These are phyloP conservation scores for Drosophila arawakana DNA, from an alignment of 1,140 invertebrate species.

Conservation along the genomic window DNA sequence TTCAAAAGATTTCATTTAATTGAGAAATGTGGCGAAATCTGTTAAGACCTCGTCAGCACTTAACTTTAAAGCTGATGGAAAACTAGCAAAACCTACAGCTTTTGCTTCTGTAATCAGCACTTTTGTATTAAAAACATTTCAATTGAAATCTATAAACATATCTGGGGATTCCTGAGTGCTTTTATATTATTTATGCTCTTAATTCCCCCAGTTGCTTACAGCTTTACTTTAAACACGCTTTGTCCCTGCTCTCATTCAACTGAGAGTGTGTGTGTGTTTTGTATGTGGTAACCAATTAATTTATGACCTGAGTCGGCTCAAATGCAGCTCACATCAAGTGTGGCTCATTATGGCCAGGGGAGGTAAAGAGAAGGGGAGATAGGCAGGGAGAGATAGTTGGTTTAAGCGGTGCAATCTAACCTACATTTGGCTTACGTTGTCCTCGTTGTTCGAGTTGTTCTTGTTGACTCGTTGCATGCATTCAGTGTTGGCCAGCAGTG, in stretches of 20 bases:
- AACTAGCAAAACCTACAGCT: too few species aligned
- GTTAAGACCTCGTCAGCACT: too few species aligned
- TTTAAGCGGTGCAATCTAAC: slow-evolving; percentile 48
- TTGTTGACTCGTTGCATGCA: slow-evolving; percentile 25
- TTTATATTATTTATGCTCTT: not conserved
- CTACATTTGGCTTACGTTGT: slow-evolving; percentile 48
- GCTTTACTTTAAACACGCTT: slow-evolving; percentile 21
- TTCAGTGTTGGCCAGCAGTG: not conserved
- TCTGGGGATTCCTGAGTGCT: not conserved
- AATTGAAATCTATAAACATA: not conserved
- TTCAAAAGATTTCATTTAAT: not conserved
- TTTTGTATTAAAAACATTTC: too few species aligned
- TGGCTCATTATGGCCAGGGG: slow-evolving; percentile 43
- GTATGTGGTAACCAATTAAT: slow-evolving; percentile 52
- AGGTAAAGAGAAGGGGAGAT: slow-evolving; percentile 9
- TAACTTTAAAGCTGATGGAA: too few species aligned
- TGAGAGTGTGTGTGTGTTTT: slow-evolving; percentile 22
- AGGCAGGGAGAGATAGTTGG: slow-evolving; percentile 1
- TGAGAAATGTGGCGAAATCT: not conserved
- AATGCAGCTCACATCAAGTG: slow-evolving; percentile 51
- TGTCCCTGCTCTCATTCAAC: slow-evolving; percentile 44
- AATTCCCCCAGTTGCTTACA: not conserved
- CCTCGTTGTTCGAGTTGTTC: slow-evolving; percentile 21
- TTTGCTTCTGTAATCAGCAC: too few species aligned
- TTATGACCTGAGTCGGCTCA: slow-evolving; percentile 47